A percentile compares a stretch with the other conserved stretches of the same genome.
phyloP scores from a whole-genome alignment of 1,140 invertebrate species.

The Aradophagus sp. region DNA sequence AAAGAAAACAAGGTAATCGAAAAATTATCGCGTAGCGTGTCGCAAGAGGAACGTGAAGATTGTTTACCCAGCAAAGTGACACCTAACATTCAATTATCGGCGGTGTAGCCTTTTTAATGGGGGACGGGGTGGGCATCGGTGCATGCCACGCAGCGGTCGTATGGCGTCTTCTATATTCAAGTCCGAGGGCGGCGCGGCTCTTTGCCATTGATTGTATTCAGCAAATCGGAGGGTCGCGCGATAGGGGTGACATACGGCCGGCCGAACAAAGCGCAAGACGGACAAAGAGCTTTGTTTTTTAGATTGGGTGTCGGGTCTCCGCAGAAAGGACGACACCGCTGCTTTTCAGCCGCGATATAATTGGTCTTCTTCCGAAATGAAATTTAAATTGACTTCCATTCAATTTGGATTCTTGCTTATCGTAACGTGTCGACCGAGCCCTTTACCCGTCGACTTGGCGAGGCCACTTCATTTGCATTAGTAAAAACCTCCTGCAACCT shows the following conservation, averaged over 20 bases:
- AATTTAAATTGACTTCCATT: conserved; percentile 59
- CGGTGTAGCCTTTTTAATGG: conserved; percentile 49
- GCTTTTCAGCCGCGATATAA: conserved; percentile 48
- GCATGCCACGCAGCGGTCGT: conserved; percentile 39
- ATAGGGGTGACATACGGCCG: conserved; percentile 56
- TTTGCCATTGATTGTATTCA: conserved; percentile 58
- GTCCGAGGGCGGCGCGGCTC: conserved; percentile 46
- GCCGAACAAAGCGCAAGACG: conserved; percentile 55
- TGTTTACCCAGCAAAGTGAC: conserved; percentile 47
- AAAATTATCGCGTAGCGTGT: too few relatives aligned
- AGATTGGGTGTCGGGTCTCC: conserved; percentile 52
- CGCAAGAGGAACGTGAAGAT: conserved; percentile 29
- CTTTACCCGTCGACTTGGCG: conserved; percentile 11
- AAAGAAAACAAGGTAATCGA: too few relatives aligned
- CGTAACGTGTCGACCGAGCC: conserved; percentile 4
- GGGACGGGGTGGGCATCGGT: conserved; percentile 44
- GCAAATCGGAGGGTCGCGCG: conserved; percentile 54
- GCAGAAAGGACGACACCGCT: conserved; percentile 44
- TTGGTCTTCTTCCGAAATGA: conserved; percentile 54
- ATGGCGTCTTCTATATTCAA: conserved; percentile 42
- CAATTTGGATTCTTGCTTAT: conserved; percentile 34
- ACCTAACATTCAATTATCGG: conserved; percentile 54
- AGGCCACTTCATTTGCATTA: conserved; percentile 29
- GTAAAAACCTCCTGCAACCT: too few relatives aligned
- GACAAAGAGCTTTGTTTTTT: conserved; percentile 61